Evolutionary conservation across 2,888 invertebrate species (phyloP), one percentile per base, ranked within the genome.

Genomic region (Stratiomys singularior): DNA sequence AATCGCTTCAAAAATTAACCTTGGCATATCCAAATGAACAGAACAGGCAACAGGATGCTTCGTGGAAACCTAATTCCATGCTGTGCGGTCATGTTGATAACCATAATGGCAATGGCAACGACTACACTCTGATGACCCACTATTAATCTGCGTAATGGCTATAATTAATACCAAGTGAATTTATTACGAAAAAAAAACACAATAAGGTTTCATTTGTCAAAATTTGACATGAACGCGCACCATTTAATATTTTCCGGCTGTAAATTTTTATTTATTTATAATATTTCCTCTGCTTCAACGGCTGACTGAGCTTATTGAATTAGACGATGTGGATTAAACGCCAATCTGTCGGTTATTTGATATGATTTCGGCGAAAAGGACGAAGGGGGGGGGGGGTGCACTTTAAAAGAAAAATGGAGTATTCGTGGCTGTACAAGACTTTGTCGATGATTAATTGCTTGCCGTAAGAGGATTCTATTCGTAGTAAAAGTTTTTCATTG

Each of bases 121-220:
- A 64, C 72, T 60, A 58, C 28, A 27, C 60, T 66, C 37, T 74
- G 27, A 60, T 74, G 74, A 37, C 74, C 69, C 72, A 66, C 71
- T 64, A 77, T 77, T 77, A 78, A 78, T 78, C 72, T 78, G 78
- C 52, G 28, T 78, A 77, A 78, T 78, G 76, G 72, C 58, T 21
- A 67, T 77, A 77, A 78, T 78, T 78, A 78, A 78, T 78, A 78
- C 71, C 71, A 66, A 72, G 72, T 66, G 77, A 78, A 78, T 78
- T 78, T 67, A 58, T 58, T 71, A 56, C 74, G 79, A 25, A 5
- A 21, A 46, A 63, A 69, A 72, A 72, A 18, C n/a, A 3, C 25
- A 27, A 74, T 60, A 23, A 79, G 56, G 77, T 78, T 81, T 79
- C 81, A 81, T 81, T 81, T 81, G 80, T 81, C 81, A 81, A 80